Base-by-base conservation (phyloP, 2,113 vertebrate species). In the Oryctolagus cuniculus region DNA sequence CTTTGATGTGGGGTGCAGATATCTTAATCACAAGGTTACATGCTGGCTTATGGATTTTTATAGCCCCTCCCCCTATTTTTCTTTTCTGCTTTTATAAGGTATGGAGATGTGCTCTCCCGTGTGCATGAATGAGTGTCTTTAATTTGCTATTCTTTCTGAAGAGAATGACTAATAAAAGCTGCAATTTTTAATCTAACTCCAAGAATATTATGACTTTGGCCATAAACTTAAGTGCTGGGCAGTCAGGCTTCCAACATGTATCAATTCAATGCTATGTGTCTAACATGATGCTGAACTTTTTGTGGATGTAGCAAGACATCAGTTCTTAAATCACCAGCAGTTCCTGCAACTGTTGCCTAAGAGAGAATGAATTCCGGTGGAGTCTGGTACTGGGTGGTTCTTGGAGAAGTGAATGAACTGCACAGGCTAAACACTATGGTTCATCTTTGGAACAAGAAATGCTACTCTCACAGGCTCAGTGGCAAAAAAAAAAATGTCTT, bases 101-200 rank as follows among this genome's bases (percentile, higher is more conserved):
- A 12, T 75, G n/a, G 36, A 83, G 22, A 58, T 73, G n/a, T n/a
- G 4, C 25, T 67, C 2, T 93, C 22, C 16, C 13, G 0, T n/a
- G 13, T 72, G 61, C 1, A 6, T 16, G 24, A 89, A 77, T 1
- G 31, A 95, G 15, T 17, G 74, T 66, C 38, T 87, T 79, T 90
- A 24, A 72, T 95, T 95, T 94, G 53, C 44, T 94, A 31, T 44
- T 66, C 16, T 75, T 94, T 70, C 87, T 72, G 66, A 25, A 70
- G 49, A 89, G 69, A 87, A 87, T 24, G 31, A 67, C 3, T 1
- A 91, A 80, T 91, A 16, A 86, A 24, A 79, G 82, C 12, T 86
- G 34, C 24, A 11, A 49, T 63, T 94, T 93, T 80, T 86, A 78
- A 55, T 90, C 95, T 96, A 85, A 69, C 58, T 89, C 72, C 38